Base-by-base conservation (phyloP, 2,888 invertebrate species). In the Tromatobia lineatoria region DNA sequence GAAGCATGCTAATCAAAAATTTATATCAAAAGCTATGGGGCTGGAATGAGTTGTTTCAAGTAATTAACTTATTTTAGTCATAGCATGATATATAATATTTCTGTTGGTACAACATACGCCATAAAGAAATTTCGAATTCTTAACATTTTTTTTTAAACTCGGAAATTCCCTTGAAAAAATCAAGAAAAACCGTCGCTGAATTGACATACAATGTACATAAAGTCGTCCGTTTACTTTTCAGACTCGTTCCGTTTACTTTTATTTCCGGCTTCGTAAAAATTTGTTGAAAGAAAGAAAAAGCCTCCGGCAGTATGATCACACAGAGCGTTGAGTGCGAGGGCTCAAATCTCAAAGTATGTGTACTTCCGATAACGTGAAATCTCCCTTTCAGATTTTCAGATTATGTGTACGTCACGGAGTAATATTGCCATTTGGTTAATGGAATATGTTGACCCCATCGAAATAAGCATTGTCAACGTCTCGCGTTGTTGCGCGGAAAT, bases 401-500 rank as follows among this genome's bases (percentile, higher is more conserved):
- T 34, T n/a, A 18, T 18, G 18, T 18, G 18, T 11, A 15, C 10
- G 34, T 61, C 18, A 61, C n/a, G 59, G n/a, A n/a, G n/a, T 34
- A 61, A 61, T 34, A 61, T 61, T 34, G n/a, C 7, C 11, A 29
- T 61, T 61, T 34, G 59, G 34, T n/a, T 61, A 34, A 61, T 15
- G n/a, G 59, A 61, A 34, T 61, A n/a, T 23, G 34, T 45, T 13
- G 66, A 20, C 42, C 42, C 34, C 34, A 25, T 4, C 45, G 42
- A 25, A 57, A 57, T 25, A 71, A 23, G 15, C 42, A 57, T 15
- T 54, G 38, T 66, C 20, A 34, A 38, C 25, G 42, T 67, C 54
- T 45, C 29, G n/a, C 50, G 18, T 34, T 42, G 38, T 52, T 23
- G 29, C 23, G 11, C 61, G 45, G 38, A 54, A 71, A 79, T 64